Base-by-base conservation (phyloP, 2,797 vertebrate genomes). In the Chloroceryle amazona region DNA sequence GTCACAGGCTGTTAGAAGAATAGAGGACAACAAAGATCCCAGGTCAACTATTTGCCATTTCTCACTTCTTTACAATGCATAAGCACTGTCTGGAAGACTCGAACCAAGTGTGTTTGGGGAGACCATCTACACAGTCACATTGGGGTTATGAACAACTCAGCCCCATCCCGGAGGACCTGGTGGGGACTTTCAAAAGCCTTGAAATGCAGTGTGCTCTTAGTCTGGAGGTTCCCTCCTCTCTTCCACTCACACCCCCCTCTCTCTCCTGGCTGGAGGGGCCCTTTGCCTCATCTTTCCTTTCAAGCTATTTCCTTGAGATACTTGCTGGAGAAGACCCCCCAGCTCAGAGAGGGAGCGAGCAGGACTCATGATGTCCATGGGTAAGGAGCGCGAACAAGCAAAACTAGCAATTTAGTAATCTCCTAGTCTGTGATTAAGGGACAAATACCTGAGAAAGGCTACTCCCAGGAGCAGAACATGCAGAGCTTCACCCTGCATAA, bases 341-440 rank as follows among this genome's bases (percentile, higher is more conserved):
- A 2, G 15, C 13, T 81, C 49, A 62, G 66, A 55, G 52, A 41
- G 10, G 15, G 23, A 86, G 22, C 0, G 2, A 72, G 55, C 0
- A 1, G 39, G 20, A 71, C 62, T 74, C 58, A 21, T 65, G 61
- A 39, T 26, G 16, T 1, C 2, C 28, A 7, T 12, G 0, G 2
- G 4, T 70, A 72, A 68, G 55, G 46, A 83, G 29, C 6, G n/a
- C 80, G 51, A 90, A 49, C 9, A 39, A 39, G 42, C 35, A 57
- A 82, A 83, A 60, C 7, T 2, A 47, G 44, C 28, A 28, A 31
- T 60, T 65, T 42, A 26, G 37, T 57, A 17, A 18, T n/a, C 54
- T 72, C 57, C 44, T 22, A 28, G 29, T 7, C 62, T 47, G 20
- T 9, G 49, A 52, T 61, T 79, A n/a, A 52, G 42, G 76, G 46